Evolutionary conservation across 2,113 vertebrate species (phyloP).

Genomic region (Gavialis gangeticus): DNA sequence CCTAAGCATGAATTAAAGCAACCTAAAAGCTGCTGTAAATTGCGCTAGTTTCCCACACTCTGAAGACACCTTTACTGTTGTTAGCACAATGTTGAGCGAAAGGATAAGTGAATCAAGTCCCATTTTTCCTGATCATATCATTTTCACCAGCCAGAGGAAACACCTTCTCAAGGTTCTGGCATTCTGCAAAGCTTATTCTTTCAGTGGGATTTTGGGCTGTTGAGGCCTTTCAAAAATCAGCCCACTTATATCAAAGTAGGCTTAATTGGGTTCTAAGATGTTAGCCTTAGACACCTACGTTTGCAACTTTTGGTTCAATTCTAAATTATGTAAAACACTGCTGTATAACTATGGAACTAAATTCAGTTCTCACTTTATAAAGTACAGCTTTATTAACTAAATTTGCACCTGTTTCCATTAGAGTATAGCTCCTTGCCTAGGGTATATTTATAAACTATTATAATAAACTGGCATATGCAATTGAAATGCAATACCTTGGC

Average conservation of each 20-base stretch:
- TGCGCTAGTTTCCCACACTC: neutral
- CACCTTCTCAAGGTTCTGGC: neutral
- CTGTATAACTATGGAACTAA: neutral
- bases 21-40: neutral
- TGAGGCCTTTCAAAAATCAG: neutral
- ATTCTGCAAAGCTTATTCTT: neutral
- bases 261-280: neutral
- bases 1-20: neutral
- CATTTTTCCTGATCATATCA: fast-evolving
- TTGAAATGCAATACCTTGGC: neutral
- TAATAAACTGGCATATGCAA: neutral
- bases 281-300: neutral
- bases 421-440: neutral
- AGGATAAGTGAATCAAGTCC: neutral
- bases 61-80: neutral
- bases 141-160: neutral
- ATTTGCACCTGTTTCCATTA: neutral
- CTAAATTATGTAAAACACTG: neutral
- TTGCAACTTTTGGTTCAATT: neutral
- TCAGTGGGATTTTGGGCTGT: neutral
- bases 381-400: neutral
- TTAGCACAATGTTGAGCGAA: neutral
- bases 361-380: neutral
- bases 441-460: neutral
- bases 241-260: neutral